Base-by-base conservation (phyloP, 2,888 invertebrate species). In the Allygus modestus region DNA sequence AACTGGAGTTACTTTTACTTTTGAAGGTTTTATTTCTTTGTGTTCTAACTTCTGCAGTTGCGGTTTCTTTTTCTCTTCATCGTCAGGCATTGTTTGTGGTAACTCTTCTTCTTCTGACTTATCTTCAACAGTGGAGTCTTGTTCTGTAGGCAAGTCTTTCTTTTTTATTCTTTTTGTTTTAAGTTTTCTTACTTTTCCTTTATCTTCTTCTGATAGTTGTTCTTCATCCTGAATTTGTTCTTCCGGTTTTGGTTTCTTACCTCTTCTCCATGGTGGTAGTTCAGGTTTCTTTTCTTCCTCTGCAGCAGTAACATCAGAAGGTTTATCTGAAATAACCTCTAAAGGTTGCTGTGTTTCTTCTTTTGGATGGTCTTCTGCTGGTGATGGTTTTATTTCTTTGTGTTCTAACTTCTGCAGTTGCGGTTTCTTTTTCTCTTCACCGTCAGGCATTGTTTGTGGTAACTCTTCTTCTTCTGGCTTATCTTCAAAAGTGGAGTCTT, bases 1-100 rank as follows among this genome's bases (percentile, higher is more conserved):
- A 7, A 88, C 86, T 12, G 85, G 85, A 1, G 84, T 77, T 9
- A 87, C 33, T 58, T 86, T 81, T 0, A 87, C 84, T 85, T 87
- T 87, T 12, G 83, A 84, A 12, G 87, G 85, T 81, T 85, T 85
- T 11, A 86, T 83, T 82, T 85, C 84, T n/a, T 85, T 84, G 12
- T 84, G 84, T 46, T 87, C 86, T 37, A 87, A 51, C 23, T 83
- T 84, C 37, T 84, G 82, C 12, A 82, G 82, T 41, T 51, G 15
- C 23, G 81, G 82, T 82, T 65, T 82, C 46, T 41, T 23, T 12
- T 81, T 58, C 20, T 46, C 33, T 20, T 54, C 2, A 11, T 71
- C 23, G 73, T 73, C 26, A 7, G 26, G 17, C 23, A 28, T 73
- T 33, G 20, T n/a, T 54, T 82, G 41, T 23, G 61, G 41, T 17